phyloP scores from a whole-genome alignment of 2,113 vertebrate genomes.

The Aleadryas rufinucha region DNA sequence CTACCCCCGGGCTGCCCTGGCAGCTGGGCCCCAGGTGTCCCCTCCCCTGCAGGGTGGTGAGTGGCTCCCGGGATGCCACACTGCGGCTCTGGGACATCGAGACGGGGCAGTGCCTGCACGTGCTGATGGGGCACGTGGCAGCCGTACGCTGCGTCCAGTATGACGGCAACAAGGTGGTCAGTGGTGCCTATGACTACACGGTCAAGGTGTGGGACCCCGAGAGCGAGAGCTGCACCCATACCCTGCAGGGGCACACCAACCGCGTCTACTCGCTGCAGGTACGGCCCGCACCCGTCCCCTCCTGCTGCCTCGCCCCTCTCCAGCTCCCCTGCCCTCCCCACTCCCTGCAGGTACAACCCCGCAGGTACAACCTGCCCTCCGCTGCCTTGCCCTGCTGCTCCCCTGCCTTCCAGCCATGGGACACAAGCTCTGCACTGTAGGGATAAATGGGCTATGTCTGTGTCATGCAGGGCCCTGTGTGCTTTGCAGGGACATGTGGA shows the following conservation, averaged over 20 bases:
- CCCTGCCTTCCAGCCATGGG: neutral
- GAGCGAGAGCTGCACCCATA: slow-evolving; percentile 69
- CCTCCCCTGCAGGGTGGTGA: slow-evolving; percentile 52
- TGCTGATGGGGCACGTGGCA: slow-evolving; percentile 66
- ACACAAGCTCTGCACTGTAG: neutral
- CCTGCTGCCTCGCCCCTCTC: too few species aligned
- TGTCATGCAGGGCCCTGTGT: neutral
- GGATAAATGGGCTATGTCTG: too few species aligned
- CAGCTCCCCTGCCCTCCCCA: neutral
- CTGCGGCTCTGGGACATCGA: slow-evolving; percentile 70
- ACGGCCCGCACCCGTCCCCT: accelerated
- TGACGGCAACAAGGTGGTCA: slow-evolving; percentile 58
- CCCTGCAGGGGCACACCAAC: slow-evolving; percentile 67
- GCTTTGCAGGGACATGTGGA: too few species aligned
- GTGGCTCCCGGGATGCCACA: slow-evolving; percentile 53
- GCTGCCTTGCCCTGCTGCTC: accelerated
- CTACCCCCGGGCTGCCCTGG: neutral
- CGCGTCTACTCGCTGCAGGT: slow-evolving; percentile 68
- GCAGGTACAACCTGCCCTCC: neutral
- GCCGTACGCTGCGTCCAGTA: slow-evolving; percentile 69
- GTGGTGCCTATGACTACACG: slow-evolving; percentile 62
- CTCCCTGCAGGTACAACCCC: neutral
- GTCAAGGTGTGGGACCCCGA: slow-evolving; percentile 71
- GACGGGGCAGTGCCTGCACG: slow-evolving; percentile 61
- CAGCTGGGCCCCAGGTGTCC: neutral